Percentiles rank a stretch among this genome's conserved stretches.
Evolutionary conservation across 2,113 vertebrate species (phyloP).

Genomic region (Mugil cephalus): DNA sequence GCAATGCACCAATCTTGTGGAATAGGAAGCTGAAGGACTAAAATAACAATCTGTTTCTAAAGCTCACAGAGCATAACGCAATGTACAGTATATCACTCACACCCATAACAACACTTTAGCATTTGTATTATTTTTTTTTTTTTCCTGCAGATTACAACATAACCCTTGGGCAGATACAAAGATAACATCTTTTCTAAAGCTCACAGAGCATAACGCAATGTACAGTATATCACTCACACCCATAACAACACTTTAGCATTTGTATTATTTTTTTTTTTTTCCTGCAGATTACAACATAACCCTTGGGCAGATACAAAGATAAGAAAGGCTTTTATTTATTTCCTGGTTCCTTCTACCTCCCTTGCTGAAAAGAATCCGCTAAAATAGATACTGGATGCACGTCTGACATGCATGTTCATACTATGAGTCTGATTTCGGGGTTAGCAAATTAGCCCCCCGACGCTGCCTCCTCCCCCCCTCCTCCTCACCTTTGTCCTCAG

Average conservation of each 20-base stretch:
- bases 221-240: conserved; percentile 3
- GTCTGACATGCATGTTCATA: conserved; percentile 3
- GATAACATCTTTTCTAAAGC: background rate
- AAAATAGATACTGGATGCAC: conserved; percentile 4
- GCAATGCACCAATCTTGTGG: background rate
- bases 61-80: background rate
- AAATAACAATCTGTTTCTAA: background rate
- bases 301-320: background rate
- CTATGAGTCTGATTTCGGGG: conserved; percentile 40
- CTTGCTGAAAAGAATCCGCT: background rate
- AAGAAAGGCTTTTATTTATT: no score
- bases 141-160: background rate
- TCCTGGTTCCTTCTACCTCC: background rate
- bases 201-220: background rate
- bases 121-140: conserved; percentile 4
- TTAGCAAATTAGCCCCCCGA: conserved; percentile 49
- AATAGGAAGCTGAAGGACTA: background rate
- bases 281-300: background rate
- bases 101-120: background rate
- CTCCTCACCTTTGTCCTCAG: conserved; percentile 69
- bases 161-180: background rate
- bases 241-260: background rate
- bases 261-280: background rate
- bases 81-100: background rate
- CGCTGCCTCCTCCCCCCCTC: conserved; percentile 39